Base-by-base conservation (phyloP, 2,113 vertebrate species). In the Gadus chalcogrammus region DNA sequence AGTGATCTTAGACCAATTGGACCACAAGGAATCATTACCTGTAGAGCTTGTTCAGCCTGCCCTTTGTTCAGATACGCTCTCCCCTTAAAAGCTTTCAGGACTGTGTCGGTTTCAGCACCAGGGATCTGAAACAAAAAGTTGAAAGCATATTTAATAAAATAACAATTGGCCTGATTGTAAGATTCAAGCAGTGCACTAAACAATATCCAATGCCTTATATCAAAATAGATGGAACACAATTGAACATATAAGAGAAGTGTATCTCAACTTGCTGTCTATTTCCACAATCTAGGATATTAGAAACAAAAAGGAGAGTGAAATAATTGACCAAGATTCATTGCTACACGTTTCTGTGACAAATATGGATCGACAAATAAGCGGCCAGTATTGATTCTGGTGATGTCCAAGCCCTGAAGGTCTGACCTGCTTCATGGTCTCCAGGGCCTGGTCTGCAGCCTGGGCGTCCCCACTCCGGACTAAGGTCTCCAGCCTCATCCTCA, bases 361-460 rank as follows among this genome's bases (percentile, higher is more conserved):
- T 48, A 24, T 13, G 12, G 42, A 48, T 13, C 42, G 5, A 48
- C 42, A 48, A 48, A 48, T 13, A 48, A 9, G 5, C 6, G 9
- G 9, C 42, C 9, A 48, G 11, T 48, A 58, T n/a, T 5, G 15
- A 3, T 3, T 58, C n/a, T 58, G 5, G n/a, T n/a, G n/a, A 16
- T 58, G 42, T 35, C 31, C 31, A 35, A 35, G 31, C 4, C 31
- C 31, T 4, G 6, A 35, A 4, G 6, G 22, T 28, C 28, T 55
- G 92, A 98, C 97, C 94, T 96, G 92, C 58, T 92, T 84, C 65
- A 98, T 92, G 13, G 84, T 87, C 73, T 84, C 79, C 70, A 96
- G 70, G 48, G 95, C 95, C 81, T 95, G 92, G 55, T 94, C 91
- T 68, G 91, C 92, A 90, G 92, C 88, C 17, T 85, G 86, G 61